A percentile compares a stretch with the other conserved stretches of the same genome.
phyloP scores from a whole-genome alignment of 23 tunicate species.

The Clavelina lepadiformis region DNA sequence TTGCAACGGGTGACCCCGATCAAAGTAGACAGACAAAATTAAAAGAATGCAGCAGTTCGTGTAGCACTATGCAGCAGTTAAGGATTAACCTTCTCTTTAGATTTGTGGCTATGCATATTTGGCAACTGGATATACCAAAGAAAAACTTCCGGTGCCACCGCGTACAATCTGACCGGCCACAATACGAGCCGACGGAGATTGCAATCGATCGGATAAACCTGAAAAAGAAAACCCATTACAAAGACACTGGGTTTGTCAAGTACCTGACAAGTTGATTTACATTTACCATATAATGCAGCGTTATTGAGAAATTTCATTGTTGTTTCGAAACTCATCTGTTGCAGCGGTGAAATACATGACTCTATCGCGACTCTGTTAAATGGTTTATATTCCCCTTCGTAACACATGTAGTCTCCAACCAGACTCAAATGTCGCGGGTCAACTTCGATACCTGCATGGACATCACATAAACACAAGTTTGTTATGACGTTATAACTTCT shows the following conservation, averaged over 20 bases:
- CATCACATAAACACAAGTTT: no score
- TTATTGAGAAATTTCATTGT: constrained; percentile 61
- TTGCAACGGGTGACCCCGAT: no score
- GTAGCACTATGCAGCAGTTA: no score
- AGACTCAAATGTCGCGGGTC: constrained; percentile 77
- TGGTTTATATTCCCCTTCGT: constrained; percentile 58
- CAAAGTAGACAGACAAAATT: no score
- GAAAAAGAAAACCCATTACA: constrained; percentile 7
- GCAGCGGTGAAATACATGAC: constrained; percentile 78
- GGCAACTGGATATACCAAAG: constrained; percentile 39
- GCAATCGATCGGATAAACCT: constrained; percentile 58
- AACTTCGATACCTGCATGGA: constrained; percentile 79
- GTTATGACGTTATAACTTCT: no score
- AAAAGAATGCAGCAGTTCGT: no score
- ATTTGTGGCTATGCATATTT: constrained; percentile 2
- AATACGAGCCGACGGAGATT: constrained; percentile 81
- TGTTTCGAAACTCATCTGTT: constrained; percentile 93
- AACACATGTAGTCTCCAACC: constrained; percentile 90
- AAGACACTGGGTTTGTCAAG: background rate
- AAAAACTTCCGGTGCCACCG: constrained; percentile 79
- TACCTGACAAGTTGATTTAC: background rate
- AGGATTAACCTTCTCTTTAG: no score
- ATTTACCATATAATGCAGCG: constrained; percentile 74
- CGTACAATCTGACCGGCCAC: constrained; percentile 85
- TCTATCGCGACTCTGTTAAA: constrained; percentile 76